Conservation (phyloP, 1,140 invertebrate species). For the Ladona fulva region DNA sequence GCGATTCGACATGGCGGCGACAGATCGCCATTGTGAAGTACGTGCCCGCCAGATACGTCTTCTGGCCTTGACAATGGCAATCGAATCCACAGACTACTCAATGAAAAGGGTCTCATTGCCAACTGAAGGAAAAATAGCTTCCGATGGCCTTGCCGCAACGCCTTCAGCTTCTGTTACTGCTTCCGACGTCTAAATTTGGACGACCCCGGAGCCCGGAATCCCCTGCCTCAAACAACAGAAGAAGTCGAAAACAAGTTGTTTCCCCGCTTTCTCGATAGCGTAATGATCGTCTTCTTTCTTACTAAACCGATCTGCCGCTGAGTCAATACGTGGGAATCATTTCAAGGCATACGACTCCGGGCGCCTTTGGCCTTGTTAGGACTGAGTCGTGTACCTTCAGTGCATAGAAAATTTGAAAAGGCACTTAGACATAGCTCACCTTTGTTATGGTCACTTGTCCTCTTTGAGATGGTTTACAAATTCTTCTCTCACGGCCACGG, state of each 20-base stretch:
- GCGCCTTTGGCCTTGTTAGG: no score
- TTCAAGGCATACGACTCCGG: no score
- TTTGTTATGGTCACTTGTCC: neutral
- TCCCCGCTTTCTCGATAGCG: no score
- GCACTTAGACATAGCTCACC: neutral
- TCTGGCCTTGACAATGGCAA: slow-evolving; percentile 1
- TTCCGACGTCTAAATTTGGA: neutral
- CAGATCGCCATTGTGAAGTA: neutral
- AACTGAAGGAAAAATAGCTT: neutral
- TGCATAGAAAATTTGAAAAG: no score
- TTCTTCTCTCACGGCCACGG: neutral
- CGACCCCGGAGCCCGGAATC: neutral
- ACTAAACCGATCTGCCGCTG: no score
- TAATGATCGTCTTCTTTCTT: no score
- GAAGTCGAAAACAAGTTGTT: no score
- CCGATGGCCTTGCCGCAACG: neutral
- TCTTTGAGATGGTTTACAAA: neutral
- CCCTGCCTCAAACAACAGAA: no score
- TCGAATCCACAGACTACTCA: neutral
- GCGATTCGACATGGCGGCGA: neutral
- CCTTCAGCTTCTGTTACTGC: neutral
- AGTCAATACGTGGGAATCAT: no score
- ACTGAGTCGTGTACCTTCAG: no score
- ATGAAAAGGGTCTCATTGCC: neutral
- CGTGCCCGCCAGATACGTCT: neutral